Conservation (phyloP, 2,113 vertebrate species). For the Hemichromis elongatus region DNA sequence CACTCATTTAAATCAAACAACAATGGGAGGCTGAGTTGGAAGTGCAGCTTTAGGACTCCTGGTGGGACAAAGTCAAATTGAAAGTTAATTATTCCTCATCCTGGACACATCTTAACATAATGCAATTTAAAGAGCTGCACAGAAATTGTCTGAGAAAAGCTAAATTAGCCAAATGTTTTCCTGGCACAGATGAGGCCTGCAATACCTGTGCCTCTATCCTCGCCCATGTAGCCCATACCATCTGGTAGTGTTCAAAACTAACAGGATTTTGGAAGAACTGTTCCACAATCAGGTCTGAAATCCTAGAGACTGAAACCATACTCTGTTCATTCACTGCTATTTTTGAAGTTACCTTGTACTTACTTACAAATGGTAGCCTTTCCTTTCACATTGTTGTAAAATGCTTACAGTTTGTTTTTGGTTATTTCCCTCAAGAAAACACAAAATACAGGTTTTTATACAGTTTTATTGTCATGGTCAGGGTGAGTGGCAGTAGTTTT, state of each 20-base stretch:
- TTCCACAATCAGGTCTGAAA: background rate
- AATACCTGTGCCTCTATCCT: background rate
- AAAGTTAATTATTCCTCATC: background rate
- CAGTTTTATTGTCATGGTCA: too few relatives aligned
- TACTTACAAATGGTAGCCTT: background rate
- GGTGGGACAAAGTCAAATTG: background rate
- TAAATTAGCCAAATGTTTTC: background rate
- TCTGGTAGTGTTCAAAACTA: background rate
- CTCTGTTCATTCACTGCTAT: background rate
- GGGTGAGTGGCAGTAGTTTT: too few relatives aligned
- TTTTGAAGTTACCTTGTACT: background rate
- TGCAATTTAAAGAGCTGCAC: background rate
- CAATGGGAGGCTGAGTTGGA: background rate
- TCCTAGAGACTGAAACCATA: background rate
- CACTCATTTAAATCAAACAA: background rate
- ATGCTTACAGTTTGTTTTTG: background rate
- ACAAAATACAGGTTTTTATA: background rate
- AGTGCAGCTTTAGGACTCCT: background rate
- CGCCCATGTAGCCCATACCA: background rate
- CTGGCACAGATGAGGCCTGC: background rate
- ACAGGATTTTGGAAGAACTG: background rate
- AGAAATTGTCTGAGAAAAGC: background rate
- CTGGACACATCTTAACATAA: background rate
- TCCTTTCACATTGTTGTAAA: background rate
- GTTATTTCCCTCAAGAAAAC: background rate